Percentiles rank a stretch among this genome's conserved stretches.
Conservation (phyloP, 92 coral and sea anemone species). For the Siderastrea radians region DNA sequence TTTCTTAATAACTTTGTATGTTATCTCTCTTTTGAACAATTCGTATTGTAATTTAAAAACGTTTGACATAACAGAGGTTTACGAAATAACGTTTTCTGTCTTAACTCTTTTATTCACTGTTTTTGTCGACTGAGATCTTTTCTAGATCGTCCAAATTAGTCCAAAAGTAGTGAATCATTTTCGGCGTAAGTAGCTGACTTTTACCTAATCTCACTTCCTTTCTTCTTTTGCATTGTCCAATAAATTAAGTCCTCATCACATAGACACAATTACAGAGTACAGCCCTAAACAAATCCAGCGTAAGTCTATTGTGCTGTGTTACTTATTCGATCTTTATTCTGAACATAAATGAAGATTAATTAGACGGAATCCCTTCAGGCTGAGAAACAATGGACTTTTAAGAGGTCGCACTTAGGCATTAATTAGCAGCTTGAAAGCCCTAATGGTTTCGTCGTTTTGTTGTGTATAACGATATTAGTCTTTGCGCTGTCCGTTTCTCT, state of each 20-base stretch:
- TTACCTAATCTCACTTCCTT: neutral
- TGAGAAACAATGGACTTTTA: neutral
- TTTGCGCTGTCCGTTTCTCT: neutral
- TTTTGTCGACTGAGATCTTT: no score
- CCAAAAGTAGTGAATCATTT: no score
- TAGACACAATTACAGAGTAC: slow-evolving; percentile 2
- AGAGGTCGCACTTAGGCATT: slow-evolving; percentile 19
- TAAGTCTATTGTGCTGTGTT: slow-evolving; percentile 29
- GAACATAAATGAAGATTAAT: slow-evolving; percentile 32
- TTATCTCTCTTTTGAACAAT: no score
- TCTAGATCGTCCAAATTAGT: no score
- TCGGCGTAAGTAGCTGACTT: no score
- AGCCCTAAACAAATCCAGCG: neutral
- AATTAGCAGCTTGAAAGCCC: neutral
- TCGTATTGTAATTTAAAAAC: no score
- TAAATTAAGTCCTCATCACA: neutral
- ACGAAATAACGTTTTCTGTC: no score
- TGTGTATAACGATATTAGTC: slow-evolving; percentile 1
- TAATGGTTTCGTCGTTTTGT: neutral
- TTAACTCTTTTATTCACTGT: no score
- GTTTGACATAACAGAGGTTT: no score
- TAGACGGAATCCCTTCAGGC: slow-evolving; percentile 19
- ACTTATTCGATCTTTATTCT: neutral
- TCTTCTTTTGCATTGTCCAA: neutral
- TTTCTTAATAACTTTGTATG: no score